Conservation (phyloP, 2,888 invertebrate genomes). For the Eledona agricola region DNA sequence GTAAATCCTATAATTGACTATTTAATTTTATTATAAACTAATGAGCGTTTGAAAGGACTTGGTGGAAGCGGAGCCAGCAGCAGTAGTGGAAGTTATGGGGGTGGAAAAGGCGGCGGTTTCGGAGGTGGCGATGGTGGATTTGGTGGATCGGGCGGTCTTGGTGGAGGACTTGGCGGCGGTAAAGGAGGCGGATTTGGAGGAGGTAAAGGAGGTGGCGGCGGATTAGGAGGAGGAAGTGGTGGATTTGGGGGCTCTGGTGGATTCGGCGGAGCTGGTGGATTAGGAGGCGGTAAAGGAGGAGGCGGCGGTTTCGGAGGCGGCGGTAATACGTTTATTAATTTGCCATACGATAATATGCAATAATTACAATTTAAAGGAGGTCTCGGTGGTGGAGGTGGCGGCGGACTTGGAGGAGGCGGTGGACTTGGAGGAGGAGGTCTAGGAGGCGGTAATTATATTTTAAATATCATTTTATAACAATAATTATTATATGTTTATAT, state of each 20-base stretch:
- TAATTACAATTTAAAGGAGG: not conserved
- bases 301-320: slow-evolving; percentile 25
- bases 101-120: not conserved
- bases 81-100: not conserved
- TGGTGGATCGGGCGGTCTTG: slow-evolving; percentile 8
- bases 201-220: slow-evolving; percentile 5
- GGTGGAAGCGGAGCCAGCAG: not conserved
- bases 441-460: slow-evolving; percentile 2
- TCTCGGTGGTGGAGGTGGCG: slow-evolving; percentile 7
- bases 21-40: too few relatives aligned
- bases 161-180: slow-evolving; percentile 5
- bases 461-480: not conserved
- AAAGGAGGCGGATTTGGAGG: slow-evolving; percentile 7
- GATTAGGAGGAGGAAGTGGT: slow-evolving; percentile 12
- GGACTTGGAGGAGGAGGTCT: slow-evolving; percentile 21
- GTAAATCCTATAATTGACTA: too few relatives aligned
- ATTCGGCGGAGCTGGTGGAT: slow-evolving; percentile 16
- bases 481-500: not conserved
- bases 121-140: slow-evolving; percentile 9
- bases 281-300: slow-evolving; percentile 6
- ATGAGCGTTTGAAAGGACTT: too few relatives aligned
- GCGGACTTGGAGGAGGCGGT: slow-evolving; percentile 17
- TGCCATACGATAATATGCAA: not conserved
- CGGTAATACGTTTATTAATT: not conserved
- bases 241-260: slow-evolving; percentile 19